Base-by-base conservation (phyloP, 2,797 vertebrate genomes). In the Enteromius afrohamiltoni region DNA sequence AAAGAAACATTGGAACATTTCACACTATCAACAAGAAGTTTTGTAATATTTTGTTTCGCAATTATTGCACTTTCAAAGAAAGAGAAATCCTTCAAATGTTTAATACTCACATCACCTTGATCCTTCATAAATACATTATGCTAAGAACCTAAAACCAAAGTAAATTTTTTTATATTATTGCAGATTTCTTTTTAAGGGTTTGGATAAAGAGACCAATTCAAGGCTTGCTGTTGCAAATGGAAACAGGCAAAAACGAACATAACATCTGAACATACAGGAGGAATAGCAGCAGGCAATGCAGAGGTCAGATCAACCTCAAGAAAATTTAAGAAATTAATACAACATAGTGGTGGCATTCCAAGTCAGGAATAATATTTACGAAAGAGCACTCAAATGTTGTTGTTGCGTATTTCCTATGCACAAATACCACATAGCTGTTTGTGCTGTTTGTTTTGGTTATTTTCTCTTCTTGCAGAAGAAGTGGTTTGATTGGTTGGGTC, bases 371-470 rank as follows among this genome's bases (percentile, higher is more conserved):
- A 69, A 40, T 31, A 69, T 77, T 31, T 77, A 45, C 0, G 34
- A 17, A 83, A 83, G 73, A 23, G 34, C 71, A 76, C 74, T 49
- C 49, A 55, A 71, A 55, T 34, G 37, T 40, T 51, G 40, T 64
- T 2, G n/a, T 64, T 76, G 62, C 74, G 76, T 42, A 68, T 76
- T 68, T 83, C 10, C 3, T 67, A 58, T 76, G 60, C 23, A 1
- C 45, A 83, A 84, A 51, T 60, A 85, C 58, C 77, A 68, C 49
- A 53, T 23, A 67, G 58, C 37, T 69, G 31, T 68, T 42, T 69
- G 81, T 76, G 73, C 81, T 47, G 73, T 68, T 83, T 83, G 73
- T 83, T 74, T 82, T 83, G 80, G 80, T 76, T 67, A 62, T 71
- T 65, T 65, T 73, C 47, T 73, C 21, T 60, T 79, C 69, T 78